Evolutionary conservation across 2,888 invertebrate genomes (phyloP), one percentile per base, ranked within the genome.

Genomic region (Brachyptera risi): DNA sequence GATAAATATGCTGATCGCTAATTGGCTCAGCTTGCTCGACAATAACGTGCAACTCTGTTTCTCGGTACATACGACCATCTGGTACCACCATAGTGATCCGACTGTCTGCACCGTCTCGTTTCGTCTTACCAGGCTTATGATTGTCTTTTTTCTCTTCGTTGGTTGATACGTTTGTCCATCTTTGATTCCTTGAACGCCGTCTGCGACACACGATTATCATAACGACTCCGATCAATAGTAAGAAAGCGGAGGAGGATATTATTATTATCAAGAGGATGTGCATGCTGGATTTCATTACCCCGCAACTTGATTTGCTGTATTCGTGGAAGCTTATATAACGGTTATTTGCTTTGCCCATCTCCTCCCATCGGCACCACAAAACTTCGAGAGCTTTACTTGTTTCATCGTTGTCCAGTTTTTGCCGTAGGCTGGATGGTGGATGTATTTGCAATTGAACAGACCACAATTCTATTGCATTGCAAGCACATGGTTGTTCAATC

Each of bases 11-110:
- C 37, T 54, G 31, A 9, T 51, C 54, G 27, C 23, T 89, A 62
- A 91, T 77, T 51, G 91, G 84, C 75, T 90, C 89, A 47, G 90
- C 87, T 74, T 87, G 84, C 78, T 92, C 92, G 67, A 91, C 86
- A 72, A 92, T 87, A 70, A 92, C 88, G 74, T 91, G 87, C 69
- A 92, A 83, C 76, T 92, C 91, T 9, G 92, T 92, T 77, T 92
- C 91, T 70, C 87, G 81, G 72, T 92, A 92, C 15, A 90, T 87
- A 71, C 88, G 82, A 1, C 64, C 64, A 19, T 62, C 64, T 44
- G 64, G 64, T 17, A 64, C 64, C 17, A 64, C 62, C 56, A 64
- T 62, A 5, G 56, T 57, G 4, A 64, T 37, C 17, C 60, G 38
- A 11, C 50, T 27, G 38, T 59, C 62, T 27, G 50, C 17, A 4